Base-by-base conservation (phyloP, 2,888 invertebrate genomes). In the Litoditis marina region DNA sequence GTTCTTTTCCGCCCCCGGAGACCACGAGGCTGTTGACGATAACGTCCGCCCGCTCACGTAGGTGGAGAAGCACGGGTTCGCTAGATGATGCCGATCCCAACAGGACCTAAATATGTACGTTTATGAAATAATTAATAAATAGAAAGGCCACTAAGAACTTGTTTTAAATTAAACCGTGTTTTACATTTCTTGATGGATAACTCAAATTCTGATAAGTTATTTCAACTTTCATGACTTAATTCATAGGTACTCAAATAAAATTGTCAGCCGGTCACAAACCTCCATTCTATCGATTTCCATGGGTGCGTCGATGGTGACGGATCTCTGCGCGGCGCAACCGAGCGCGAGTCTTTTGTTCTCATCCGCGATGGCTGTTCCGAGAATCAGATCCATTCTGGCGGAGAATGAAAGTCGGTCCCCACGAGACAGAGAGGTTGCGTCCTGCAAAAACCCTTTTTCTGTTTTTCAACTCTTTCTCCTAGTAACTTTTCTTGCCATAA, bases 251-350 rank as follows among this genome's bases (percentile, higher is more conserved):
- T n/a, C n/a, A n/a, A n/a, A n/a, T n/a, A 39, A 25, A 16, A 27
- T 5, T 11, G 7, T 30, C 2, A 8, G 34, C 22, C 19, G 31
- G 39, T 3, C 25, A 25, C 30, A 11, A 28, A 64, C 64, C 63
- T 74, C 74, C 2, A 74, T 46, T 2, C 69, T 61, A 47, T 74
- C 74, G 13, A 72, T 60, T 36, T 70, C 66, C 60, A 74, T 60
- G 19, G 63, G 58, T 32, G 71, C 71, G 42, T 67, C 71, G 36
- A 74, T 60, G 42, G 62, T 60, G n/a, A 74, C 66, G 11, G 61
- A 65, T 49, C 65, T 65, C 25, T 72, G 71, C 11, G 74, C 74
- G 0, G 74, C 70, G 53, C 70, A 72, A 32, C 69, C 72, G n/a
- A 74, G 61, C 11, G 69, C 69, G 0, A 70, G 51, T 25, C 68